Conservation (phyloP, 2,888 invertebrate genomes). For the Agonum fuliginosum region DNA sequence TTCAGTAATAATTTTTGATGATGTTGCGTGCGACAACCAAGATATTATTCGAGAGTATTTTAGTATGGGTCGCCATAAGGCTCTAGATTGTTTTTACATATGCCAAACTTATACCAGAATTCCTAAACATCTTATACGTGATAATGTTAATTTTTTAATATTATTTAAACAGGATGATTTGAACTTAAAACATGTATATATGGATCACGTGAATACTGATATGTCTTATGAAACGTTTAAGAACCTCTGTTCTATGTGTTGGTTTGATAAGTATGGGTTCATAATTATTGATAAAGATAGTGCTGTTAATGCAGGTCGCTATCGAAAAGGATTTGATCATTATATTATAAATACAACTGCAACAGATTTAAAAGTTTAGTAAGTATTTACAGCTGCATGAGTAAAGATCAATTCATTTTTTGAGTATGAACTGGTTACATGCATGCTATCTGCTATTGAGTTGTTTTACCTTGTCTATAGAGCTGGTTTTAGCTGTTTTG, state of each 20-base stretch:
- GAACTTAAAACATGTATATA: slow-evolving; percentile 67
- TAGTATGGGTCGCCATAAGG: no score
- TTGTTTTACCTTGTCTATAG: no score
- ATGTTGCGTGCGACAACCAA: no score
- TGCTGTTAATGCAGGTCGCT: slow-evolving; percentile 64
- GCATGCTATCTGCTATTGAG: no score
- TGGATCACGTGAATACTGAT: slow-evolving; percentile 64
- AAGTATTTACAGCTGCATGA: no score
- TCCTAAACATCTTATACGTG: slow-evolving; percentile 67
- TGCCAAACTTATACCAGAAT: slow-evolving; percentile 67
- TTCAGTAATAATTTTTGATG: no score
- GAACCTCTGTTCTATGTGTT: background rate
- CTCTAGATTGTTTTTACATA: slow-evolving; percentile 67
- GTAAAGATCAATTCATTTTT: no score
- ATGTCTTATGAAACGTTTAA: slow-evolving; percentile 67
- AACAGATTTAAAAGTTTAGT: no score
- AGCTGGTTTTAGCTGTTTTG: no score
- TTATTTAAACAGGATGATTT: slow-evolving; percentile 67
- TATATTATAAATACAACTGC: background rate
- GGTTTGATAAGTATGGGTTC: slow-evolving; percentile 14
- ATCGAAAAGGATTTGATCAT: slow-evolving; percentile 66
- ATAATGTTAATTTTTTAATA: slow-evolving; percentile 67
- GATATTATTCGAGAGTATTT: no score
- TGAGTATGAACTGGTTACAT: no score
- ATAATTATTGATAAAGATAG: slow-evolving; percentile 4